Evolutionary conservation across 1,140 invertebrate species (phyloP).

Genomic region (Cecropterus lyciades): DNA sequence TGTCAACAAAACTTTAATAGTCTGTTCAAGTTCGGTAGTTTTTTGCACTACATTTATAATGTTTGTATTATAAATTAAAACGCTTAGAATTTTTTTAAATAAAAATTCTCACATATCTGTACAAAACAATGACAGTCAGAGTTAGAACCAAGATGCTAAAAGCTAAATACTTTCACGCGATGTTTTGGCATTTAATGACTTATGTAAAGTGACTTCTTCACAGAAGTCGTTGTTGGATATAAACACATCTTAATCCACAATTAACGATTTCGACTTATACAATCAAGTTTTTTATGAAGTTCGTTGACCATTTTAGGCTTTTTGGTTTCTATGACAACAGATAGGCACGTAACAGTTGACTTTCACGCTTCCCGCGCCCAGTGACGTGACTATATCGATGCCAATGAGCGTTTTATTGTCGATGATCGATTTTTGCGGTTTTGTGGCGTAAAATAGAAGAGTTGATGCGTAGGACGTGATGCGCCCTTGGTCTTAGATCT

Average conservation of each 20-base stretch:
- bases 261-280: neutral
- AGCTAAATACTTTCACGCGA: too few species aligned
- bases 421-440: conserved; percentile 62
- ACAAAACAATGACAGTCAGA: too few species aligned
- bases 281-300: conserved; percentile 27
- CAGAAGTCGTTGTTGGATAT: neutral
- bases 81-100: too few species aligned
- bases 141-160: too few species aligned
- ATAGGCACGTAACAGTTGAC: conserved; percentile 58
- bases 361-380: conserved; percentile 61
- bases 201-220: too few species aligned
- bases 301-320: conserved; percentile 60
- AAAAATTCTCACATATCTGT: too few species aligned
- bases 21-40: too few species aligned
- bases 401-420: conserved; percentile 59
- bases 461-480: conserved; percentile 24
- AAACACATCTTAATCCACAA: neutral
- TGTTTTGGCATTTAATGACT: too few species aligned
- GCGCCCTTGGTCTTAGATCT: conserved; percentile 2
- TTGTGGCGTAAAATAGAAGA: conserved; percentile 46
- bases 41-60: too few species aligned
- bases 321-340: conserved; percentile 52
- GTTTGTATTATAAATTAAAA: too few species aligned
- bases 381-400: conserved; percentile 68
- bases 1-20: too few species aligned